Conservation (phyloP, 2,113 vertebrate genomes). For the Heterochromis multidens region DNA sequence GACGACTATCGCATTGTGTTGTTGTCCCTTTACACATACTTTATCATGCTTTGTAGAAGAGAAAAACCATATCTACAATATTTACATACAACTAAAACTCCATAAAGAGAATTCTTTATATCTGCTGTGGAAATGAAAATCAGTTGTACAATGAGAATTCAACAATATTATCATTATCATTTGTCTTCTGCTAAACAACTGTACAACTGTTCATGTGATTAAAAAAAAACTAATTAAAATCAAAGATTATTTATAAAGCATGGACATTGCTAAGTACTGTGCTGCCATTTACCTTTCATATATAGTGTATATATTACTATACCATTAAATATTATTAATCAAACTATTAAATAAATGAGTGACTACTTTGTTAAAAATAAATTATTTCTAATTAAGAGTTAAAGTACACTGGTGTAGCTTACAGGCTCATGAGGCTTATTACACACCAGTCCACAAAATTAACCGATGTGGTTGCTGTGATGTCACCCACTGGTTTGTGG, state of each 20-base stretch:
- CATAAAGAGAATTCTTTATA: not conserved
- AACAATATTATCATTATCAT: not conserved
- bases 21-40: not conserved
- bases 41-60: not conserved
- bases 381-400: constrained; percentile 1
- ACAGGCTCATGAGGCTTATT: not conserved
- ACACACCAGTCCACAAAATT: not conserved
- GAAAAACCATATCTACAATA: not conserved
- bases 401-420: not conserved
- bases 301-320: not conserved
- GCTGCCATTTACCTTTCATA: not conserved
- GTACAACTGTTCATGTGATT: not conserved
- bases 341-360: not conserved
- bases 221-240: not conserved
- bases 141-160: not conserved
- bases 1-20: not conserved
- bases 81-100: not conserved
- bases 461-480: not conserved
- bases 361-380: not conserved
- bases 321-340: not conserved
- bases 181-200: not conserved
- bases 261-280: not conserved
- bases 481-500: not conserved
- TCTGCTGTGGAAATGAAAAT: not conserved
- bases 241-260: not conserved